These are phyloP conservation scores for Aphaenogaster floridana DNA, from an alignment of 1,140 invertebrate species.

Conservation along the genomic window DNA sequence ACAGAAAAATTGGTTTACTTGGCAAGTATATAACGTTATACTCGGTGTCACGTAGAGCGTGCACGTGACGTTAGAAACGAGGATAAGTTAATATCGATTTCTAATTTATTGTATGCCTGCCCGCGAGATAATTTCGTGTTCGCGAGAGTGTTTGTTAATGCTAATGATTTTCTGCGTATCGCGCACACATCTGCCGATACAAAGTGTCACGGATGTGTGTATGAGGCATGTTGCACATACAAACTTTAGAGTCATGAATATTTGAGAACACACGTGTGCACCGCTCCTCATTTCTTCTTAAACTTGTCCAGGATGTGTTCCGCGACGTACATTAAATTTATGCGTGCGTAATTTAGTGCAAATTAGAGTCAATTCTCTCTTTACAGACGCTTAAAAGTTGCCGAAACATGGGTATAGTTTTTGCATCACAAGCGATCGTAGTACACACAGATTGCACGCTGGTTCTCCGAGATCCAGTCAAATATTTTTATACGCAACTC, in stretches of 20 bases:
- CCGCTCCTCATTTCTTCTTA: conserved; percentile 15
- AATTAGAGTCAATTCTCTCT: not conserved
- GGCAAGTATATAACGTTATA: not conserved
- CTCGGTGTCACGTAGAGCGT: conserved; percentile 46
- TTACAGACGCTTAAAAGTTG: not conserved
- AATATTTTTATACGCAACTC: conserved; percentile 1
- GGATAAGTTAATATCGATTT: conserved; percentile 74
- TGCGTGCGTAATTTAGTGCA: not conserved
- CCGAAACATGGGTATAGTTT: not conserved
- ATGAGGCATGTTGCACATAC: conserved; percentile 39
- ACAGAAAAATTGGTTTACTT: conserved; percentile 3
- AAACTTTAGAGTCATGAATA: not conserved
- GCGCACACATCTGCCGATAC: not conserved
- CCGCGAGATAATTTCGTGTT: conserved; percentile 44
- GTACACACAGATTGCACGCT: not conserved
- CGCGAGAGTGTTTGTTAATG: conserved; percentile 33
- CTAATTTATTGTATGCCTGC: conserved; percentile 79
- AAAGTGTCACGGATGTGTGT: conserved; percentile 33
- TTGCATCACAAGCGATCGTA: not conserved
- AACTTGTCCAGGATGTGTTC: not conserved
- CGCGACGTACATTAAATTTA: not conserved
- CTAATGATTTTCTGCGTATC: conserved; percentile 22
- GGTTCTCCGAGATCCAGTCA: not conserved
- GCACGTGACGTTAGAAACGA: conserved; percentile 10
- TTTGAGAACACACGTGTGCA: not conserved